Evolutionary conservation across 2,113 vertebrate species (phyloP).

Genomic region (Larimichthys crocea): DNA sequence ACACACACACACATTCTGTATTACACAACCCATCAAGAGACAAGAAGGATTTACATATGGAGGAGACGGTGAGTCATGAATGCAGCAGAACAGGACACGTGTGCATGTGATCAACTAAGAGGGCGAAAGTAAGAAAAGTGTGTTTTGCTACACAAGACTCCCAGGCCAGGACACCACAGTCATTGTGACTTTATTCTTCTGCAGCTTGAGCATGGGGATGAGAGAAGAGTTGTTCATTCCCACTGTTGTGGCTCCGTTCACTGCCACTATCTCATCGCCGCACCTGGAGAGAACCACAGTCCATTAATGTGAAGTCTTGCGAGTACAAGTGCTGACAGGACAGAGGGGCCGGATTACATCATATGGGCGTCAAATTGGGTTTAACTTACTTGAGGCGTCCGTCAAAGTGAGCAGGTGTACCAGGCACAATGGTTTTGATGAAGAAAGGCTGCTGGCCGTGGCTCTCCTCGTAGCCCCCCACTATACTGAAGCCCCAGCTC

Average conservation of each 20-base stretch:
- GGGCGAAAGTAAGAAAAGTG: not conserved
- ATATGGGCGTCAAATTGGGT: fast-evolving
- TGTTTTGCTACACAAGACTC: constrained; percentile 85
- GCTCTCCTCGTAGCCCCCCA: constrained; percentile 92
- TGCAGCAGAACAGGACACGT: constrained; percentile 31
- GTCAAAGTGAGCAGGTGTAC: constrained; percentile 91
- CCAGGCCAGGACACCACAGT: constrained; percentile 95
- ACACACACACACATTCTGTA: not conserved
- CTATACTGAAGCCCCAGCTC: constrained; percentile 97
- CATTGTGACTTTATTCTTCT: constrained; percentile 91
- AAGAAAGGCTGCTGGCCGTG: constrained; percentile 94
- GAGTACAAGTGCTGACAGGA: not conserved
- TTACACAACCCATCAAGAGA: constrained; percentile 17
- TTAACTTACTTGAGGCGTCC: constrained; percentile 90
- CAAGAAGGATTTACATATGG: not conserved
- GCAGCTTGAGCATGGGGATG: constrained; percentile 94
- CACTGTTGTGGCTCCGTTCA: constrained; percentile 89
- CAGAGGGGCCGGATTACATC: not conserved
- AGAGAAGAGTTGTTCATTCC: constrained; percentile 94
- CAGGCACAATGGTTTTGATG: constrained; percentile 96
- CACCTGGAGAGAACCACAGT: constrained; percentile 82
- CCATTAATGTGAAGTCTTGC: not conserved
- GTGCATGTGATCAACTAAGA: not conserved
- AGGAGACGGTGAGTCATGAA: constrained; percentile 19
- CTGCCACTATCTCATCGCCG: constrained; percentile 94